Evolutionary conservation across 2,888 invertebrate species (phyloP).

Genomic region (Ormyrus labotus): DNA sequence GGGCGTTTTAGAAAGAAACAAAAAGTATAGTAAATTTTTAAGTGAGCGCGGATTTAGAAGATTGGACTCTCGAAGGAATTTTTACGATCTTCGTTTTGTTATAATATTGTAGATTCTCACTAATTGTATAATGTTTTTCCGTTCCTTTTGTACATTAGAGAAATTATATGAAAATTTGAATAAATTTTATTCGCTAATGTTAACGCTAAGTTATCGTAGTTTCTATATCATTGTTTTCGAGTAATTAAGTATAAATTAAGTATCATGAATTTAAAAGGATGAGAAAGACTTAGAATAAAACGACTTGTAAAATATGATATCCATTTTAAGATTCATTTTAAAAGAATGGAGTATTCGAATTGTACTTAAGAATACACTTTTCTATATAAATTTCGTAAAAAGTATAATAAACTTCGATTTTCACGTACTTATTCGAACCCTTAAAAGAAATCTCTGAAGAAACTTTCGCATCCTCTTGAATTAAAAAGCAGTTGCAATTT

Average conservation of each 20-base stretch:
- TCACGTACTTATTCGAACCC: background rate
- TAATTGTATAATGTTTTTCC: no score
- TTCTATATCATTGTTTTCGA: slow-evolving; percentile 10
- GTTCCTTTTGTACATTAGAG: slow-evolving; percentile 36
- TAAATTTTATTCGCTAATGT: slow-evolving; percentile 38
- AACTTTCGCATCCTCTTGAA: slow-evolving; percentile 35
- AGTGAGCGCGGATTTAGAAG: slow-evolving; percentile 27
- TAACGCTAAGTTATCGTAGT: background rate
- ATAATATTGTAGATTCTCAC: slow-evolving; percentile 2
- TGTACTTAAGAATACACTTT: background rate
- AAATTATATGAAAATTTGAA: slow-evolving; percentile 36
- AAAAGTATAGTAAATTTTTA: slow-evolving; percentile 50
- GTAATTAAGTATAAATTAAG: background rate
- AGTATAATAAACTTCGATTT: background rate
- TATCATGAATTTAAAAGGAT: slow-evolving; percentile 34
- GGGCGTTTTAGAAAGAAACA: slow-evolving; percentile 29
- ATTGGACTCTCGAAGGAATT: slow-evolving; percentile 36
- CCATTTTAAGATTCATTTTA: background rate
- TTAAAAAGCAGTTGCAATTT: slow-evolving; percentile 55
- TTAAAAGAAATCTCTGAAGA: background rate
- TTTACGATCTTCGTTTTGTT: slow-evolving; percentile 30
- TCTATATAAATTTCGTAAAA: background rate
- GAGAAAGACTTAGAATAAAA: slow-evolving; percentile 7
- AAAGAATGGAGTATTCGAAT: background rate
- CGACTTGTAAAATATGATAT: no score